Evolutionary conservation across 2,888 invertebrate genomes (phyloP), one percentile per base, ranked within the genome.

Genomic region (Erebia palarica): DNA sequence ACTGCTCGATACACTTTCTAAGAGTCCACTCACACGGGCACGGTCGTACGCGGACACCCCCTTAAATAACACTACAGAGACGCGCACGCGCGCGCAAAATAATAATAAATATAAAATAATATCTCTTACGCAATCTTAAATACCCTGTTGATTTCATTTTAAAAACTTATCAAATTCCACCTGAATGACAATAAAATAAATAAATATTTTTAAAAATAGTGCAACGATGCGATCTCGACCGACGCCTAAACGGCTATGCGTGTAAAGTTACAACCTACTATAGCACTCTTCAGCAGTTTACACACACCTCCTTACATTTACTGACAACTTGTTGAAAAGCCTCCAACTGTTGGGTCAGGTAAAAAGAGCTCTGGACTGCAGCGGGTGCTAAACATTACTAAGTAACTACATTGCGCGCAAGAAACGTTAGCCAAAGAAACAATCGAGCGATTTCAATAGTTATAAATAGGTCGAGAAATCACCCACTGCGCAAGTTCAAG

Each of bases 121-220:
- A 89, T 86, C 87, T 86, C 92, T 91, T 90, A 92, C 90, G 91
- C 90, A 88, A 92, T 91, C 90, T 91, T 92, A 91, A 91, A 93
- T 93, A 93, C 92, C 92, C 93, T 93, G 92, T 93, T 92, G 91
- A 91, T 92, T 92, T 90, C 86, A 87, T 88, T 88, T 49, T 87
- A 83, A 86, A 74, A 80, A 80, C 78, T 75, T 76, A 79, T 76
- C 69, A 70, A 74, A 76, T 81, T 83, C 84, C 68, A 60, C 83
- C 79, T 82, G 85, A 84, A 81, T 81, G 82, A 84, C 80, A 81
- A 83, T 82, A 78, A 77, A 78, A 72, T 78, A 79, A 81, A 80
- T 77, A 78, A 80, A 78, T 75, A 7, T 36, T 36, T 36, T 74
- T 65, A 58, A 49, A 67, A 74, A 78, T 75, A 78, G 79, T 76